Base-by-base conservation (phyloP, 1,140 invertebrate species). In the Acromyrmex echinatior region DNA sequence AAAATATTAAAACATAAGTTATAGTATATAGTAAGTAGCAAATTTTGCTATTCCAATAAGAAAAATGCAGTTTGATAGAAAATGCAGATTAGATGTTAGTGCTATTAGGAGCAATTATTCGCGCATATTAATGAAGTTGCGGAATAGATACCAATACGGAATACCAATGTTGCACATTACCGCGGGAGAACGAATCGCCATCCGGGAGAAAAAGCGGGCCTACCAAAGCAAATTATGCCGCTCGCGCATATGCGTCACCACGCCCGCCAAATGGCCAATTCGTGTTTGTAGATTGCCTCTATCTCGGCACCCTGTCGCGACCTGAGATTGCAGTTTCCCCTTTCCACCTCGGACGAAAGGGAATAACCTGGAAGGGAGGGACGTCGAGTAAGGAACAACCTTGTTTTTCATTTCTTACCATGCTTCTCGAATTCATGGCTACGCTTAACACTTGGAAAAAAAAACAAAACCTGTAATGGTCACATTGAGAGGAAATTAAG, bases 201-300 rank as follows among this genome's bases (percentile, higher is more conserved):
- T 53, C 76, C 84, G 86, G 81, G 86, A 92, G 86, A 91, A 87
- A 76, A 63, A 68, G 70, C 12, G 89, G 91, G 86, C 91, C 88
- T 62, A 88, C 91, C 88, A 91, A 91, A 93, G 91, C 87, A 91
- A 93, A 93, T 93, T 92, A 93, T 91, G 85, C 90, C 82, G 90
- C 80, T 87, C 88, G 91, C 89, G 91, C 92, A 92, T 92, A 91
- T 91, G 88, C 92, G 91, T 92, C 93, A 92, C 92, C 92, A 92
- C 91, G 90, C 91, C 92, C 92, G 92, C 93, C 93, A 95, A 95
- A 95, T 95, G 94, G 94, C 94, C 94, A 95, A 95, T 93, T 94
- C 94, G 94, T 95, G 95, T 95, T 95, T 94, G 93, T 92, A 94
- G 94, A 95, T 95, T 95, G 94, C 92, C 91, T 94, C 92, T 95